phyloP scores from a whole-genome alignment of 2,797 vertebrate species.

The Nannoperca australis region DNA sequence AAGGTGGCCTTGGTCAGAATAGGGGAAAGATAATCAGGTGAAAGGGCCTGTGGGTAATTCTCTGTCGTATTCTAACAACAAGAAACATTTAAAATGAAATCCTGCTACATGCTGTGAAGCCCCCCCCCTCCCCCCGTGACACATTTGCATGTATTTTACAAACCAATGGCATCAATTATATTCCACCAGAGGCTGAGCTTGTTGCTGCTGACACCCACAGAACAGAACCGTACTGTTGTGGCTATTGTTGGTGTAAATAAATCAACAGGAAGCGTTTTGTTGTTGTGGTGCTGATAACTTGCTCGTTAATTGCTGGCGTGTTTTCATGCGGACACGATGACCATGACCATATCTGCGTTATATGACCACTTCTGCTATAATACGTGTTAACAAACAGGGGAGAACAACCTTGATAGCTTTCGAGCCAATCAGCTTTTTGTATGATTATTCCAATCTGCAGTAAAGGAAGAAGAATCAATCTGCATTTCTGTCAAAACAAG shows the following conservation, averaged over 20 bases:
- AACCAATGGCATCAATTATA: neutral
- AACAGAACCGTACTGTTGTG: neutral
- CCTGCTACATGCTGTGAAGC: neutral
- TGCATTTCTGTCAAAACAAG: slow-evolving; percentile 10
- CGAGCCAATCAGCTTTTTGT: neutral
- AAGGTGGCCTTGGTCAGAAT: slow-evolving; percentile 66
- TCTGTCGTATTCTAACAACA: neutral
- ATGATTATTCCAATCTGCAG: slow-evolving; percentile 2
- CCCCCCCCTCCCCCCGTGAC: neutral
- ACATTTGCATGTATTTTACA: neutral
- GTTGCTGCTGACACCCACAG: neutral
- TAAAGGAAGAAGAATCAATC: neutral
- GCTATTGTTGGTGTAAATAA: slow-evolving; percentile 13
- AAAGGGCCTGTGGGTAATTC: slow-evolving; percentile 45
- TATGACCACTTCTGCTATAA: slow-evolving; percentile 7
- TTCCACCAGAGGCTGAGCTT: neutral
- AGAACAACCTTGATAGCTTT: slow-evolving; percentile 25
- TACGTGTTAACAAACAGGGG: slow-evolving; percentile 1
- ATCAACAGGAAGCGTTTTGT: slow-evolving; percentile 5
- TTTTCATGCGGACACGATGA: slow-evolving; percentile 27
- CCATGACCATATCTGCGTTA: slow-evolving; percentile 41
- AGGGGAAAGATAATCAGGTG: slow-evolving; percentile 63
- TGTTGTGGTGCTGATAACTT: slow-evolving; percentile 35
- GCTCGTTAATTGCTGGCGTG: neutral
- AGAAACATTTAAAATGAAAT: neutral